Conservation (phyloP, 1,140 invertebrate genomes). For the Bombus polaris region DNA sequence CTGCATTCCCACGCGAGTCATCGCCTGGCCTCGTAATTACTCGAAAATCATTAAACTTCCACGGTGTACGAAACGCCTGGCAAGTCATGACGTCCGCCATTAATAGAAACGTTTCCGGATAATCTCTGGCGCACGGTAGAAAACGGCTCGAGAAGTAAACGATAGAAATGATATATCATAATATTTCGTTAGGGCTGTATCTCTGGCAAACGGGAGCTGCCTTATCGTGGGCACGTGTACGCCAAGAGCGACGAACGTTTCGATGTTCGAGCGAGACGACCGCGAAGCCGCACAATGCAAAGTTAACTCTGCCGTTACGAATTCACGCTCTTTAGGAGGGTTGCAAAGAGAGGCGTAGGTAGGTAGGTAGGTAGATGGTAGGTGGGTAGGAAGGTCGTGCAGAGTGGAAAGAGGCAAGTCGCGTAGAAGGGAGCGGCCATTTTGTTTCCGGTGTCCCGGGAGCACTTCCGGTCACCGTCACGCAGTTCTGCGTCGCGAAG, state of each 20-base stretch:
- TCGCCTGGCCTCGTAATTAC: slow-evolving; percentile 64
- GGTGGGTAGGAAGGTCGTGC: slow-evolving; percentile 40
- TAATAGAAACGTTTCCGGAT: slow-evolving; percentile 50
- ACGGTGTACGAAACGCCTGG: slow-evolving; percentile 42
- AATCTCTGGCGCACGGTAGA: slow-evolving; percentile 27
- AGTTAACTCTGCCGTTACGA: slow-evolving; percentile 73
- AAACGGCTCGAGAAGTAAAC: slow-evolving; percentile 3
- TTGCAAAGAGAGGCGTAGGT: slow-evolving; percentile 20
- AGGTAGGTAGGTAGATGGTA: slow-evolving; percentile 17
- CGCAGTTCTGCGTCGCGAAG: slow-evolving; percentile 79
- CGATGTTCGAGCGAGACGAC: slow-evolving; percentile 32
- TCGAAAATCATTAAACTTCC: slow-evolving; percentile 69
- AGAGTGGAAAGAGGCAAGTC: slow-evolving; percentile 57
- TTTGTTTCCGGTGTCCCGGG: slow-evolving; percentile 82
- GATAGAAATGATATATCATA: neutral
- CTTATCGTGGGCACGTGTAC: neutral
- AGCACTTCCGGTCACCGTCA: slow-evolving; percentile 81
- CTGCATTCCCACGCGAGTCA: slow-evolving; percentile 71
- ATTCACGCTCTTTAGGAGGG: slow-evolving; percentile 65
- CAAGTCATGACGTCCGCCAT: slow-evolving; percentile 29
- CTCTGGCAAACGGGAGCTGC: neutral
- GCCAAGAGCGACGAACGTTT: slow-evolving; percentile 28
- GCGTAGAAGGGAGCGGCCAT: slow-evolving; percentile 75
- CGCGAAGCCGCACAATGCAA: slow-evolving; percentile 72
- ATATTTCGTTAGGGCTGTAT: neutral